Evolutionary conservation across 2,113 vertebrate species (phyloP), one percentile per base, ranked within the genome.

Genomic region (Hypocryptadius cinnamomeus): DNA sequence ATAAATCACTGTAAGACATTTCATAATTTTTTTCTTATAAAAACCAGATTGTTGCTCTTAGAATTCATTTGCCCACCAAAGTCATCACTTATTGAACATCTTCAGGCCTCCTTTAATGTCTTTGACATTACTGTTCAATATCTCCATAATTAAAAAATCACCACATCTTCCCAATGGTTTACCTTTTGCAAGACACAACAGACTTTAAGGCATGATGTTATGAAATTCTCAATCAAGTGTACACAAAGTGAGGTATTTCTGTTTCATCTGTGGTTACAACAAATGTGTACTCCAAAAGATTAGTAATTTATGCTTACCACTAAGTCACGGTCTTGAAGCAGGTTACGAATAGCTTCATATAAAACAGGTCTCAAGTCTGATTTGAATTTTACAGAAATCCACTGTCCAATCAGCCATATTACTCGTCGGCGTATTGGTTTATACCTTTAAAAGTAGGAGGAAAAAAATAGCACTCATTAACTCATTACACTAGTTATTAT

Each of bases 371-470:
- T 98, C 86, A 99, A 98, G 74, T 99, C 99, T 11, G 99, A 98
- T 89, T 99, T 99, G 95, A 99, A 99, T 97, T 99, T 99, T 94
- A 99, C 99, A 63, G 99, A 98, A 97, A 99, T 98, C 99, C 99
- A 99, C 95, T 99, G 99, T 93, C 99, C 99, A 85, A 99, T 98
- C 83, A 99, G 97, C 99, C 99, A 99, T 95, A 99, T 99, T 90
- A 99, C 99, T 92, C 99, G 97, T 68, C 99, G 96, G 33, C 99
- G 98, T 96, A 99, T 99, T 87, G 99, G 97, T 89, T 99, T 99
- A 95, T 99, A 99, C 91, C 99, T 99, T 92, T 27, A 92, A 71
- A 87, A 90, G 33, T 3, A 57, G 19, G 21, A 61, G 5, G 5
- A 11, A 47, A 74, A 76, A 11, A 53, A 61, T 9, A 31, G 16